Conservation (phyloP, 2,797 vertebrate species). For the Aselliscus stoliczkanus region DNA sequence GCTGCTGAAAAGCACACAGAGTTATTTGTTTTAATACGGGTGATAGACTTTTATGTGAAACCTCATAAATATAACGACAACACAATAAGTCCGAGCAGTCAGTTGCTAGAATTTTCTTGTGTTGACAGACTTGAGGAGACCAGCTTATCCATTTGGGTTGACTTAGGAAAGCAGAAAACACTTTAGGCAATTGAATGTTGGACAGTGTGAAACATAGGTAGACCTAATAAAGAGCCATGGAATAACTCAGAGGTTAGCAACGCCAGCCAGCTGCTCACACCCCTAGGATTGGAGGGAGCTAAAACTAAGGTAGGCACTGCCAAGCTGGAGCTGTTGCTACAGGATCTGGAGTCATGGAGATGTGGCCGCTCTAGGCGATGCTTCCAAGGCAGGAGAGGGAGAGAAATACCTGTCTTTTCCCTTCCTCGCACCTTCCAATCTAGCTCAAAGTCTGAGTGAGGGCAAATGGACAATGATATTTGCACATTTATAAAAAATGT, state of each 20-base stretch:
- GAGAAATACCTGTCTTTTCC: neutral
- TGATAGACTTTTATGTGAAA: constrained; percentile 4
- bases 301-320: neutral
- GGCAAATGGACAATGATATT: neutral
- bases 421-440: neutral
- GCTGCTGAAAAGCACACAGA: neutral
- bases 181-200: neutral
- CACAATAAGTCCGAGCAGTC: neutral
- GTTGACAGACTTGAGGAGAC: neutral
- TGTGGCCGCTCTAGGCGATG: neutral
- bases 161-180: neutral
- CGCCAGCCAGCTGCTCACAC: neutral
- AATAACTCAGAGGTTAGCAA: neutral
- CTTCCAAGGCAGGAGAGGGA: neutral
- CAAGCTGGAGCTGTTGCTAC: neutral
- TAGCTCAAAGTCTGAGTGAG: neutral
- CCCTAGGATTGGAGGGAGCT: neutral
- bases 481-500: neutral
- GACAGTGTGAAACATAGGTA: neutral
- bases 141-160: neutral
- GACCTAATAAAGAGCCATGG: no score
- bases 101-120: neutral
- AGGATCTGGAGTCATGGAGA: neutral
- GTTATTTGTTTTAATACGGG: neutral
- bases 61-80: neutral